Evolutionary conservation across 1,140 invertebrate genomes (phyloP).

Genomic region (Eufriesea mexicana): DNA sequence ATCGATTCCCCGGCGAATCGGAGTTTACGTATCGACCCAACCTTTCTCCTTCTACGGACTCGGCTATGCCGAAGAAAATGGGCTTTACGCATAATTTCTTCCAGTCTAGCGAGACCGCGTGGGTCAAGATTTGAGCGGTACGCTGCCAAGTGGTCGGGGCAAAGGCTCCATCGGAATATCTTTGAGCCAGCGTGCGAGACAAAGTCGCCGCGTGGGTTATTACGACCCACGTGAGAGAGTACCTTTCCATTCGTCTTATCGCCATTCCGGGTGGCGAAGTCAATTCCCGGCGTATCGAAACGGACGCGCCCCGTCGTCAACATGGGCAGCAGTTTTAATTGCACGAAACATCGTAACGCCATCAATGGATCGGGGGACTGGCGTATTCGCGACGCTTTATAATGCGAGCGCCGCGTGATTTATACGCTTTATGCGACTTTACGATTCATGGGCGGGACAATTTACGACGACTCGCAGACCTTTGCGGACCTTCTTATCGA

Average conservation of each 20-base stretch:
- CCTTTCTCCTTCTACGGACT: background rate
- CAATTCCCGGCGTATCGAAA: conserved; percentile 7
- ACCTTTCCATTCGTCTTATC: conserved; percentile 9
- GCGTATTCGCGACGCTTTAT: background rate
- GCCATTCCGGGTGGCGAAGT: conserved; percentile 19
- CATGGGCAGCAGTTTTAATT: conserved; percentile 17
- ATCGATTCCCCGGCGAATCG: background rate
- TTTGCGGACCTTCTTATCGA: conserved; percentile 35
- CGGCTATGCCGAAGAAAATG: background rate
- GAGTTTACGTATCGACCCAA: too few relatives aligned
- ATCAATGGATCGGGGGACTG: background rate
- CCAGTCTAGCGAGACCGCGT: background rate
- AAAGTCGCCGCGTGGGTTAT: conserved; percentile 4
- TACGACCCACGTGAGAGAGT: background rate
- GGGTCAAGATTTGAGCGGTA: background rate
- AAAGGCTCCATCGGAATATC: background rate
- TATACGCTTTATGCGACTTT: conserved; percentile 9
- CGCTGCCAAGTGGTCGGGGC: too few relatives aligned
- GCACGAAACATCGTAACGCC: background rate
- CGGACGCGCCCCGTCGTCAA: background rate
- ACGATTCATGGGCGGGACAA: conserved; percentile 22
- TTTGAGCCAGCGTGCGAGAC: background rate
- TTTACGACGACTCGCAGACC: conserved; percentile 11
- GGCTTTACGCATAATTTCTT: background rate
- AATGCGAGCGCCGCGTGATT: conserved; percentile 10